Conservation (phyloP, 2,888 invertebrate genomes). For the Aphidoletes aphidimyza region DNA sequence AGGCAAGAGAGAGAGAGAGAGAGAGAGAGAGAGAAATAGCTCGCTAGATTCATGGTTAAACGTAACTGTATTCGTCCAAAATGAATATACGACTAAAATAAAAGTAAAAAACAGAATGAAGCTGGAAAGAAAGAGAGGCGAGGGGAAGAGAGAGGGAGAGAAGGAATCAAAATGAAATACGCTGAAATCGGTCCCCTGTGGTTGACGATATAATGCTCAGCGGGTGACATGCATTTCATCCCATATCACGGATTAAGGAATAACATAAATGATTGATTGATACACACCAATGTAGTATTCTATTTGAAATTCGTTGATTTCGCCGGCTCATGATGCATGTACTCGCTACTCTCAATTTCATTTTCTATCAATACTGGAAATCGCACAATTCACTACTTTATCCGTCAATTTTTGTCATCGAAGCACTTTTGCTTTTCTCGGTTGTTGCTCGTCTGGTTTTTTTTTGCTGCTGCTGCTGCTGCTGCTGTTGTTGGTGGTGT, state of each 20-base stretch:
- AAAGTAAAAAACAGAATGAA: not conserved
- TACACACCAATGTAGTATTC: conserved; percentile 52
- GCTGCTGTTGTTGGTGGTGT: too few species aligned
- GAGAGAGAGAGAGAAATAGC: too few species aligned
- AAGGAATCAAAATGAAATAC: conserved; percentile 13
- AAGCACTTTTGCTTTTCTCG: conserved; percentile 2
- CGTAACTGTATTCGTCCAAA: conserved; percentile 14
- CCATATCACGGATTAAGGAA: conserved; percentile 55
- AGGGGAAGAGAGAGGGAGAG: not conserved
- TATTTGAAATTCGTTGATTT: not conserved
- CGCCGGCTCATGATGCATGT: not conserved
- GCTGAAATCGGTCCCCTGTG: conserved; percentile 57
- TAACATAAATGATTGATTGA: conserved; percentile 54
- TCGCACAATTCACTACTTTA: conserved; percentile 21
- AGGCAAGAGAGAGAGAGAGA: not conserved
- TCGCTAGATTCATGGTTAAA: not conserved
- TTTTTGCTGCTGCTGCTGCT: not conserved
- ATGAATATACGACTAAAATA: not conserved
- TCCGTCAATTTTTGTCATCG: conserved; percentile 46
- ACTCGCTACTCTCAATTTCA: not conserved
- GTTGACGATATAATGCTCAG: conserved; percentile 57
- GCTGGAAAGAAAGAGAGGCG: not conserved
- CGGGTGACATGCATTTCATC: conserved; percentile 56
- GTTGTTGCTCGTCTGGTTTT: not conserved
- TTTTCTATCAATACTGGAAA: not conserved